Conservation (phyloP, 1,140 invertebrate genomes). For the Aricia agestis region DNA sequence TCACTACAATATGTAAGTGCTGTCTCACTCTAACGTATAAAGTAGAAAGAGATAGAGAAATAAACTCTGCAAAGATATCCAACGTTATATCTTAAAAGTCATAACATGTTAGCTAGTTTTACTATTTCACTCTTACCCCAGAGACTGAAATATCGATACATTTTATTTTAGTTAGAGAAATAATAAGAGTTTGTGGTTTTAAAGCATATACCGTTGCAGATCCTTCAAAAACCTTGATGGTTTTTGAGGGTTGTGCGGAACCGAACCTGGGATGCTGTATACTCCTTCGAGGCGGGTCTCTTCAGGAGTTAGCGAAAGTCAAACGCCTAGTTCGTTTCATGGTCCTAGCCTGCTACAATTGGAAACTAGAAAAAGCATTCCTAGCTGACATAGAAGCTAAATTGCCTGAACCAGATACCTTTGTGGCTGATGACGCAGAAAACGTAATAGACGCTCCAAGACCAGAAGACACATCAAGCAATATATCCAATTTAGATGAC, state of each 20-base stretch:
- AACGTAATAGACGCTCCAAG: not conserved
- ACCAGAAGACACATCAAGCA: not conserved
- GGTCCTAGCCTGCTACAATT: conserved; percentile 93
- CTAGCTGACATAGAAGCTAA: conserved; percentile 89
- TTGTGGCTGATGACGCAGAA: conserved; percentile 43
- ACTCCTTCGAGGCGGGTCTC: conserved; percentile 86
- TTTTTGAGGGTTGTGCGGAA: conserved; percentile 92
- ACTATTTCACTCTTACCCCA: too few species aligned
- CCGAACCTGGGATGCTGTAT: conserved; percentile 93
- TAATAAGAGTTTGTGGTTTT: too few species aligned
- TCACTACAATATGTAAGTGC: conserved; percentile 80
- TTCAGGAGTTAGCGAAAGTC: conserved; percentile 86
- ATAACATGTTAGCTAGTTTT: too few species aligned
- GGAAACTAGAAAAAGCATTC: conserved; percentile 93
- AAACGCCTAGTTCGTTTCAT: conserved; percentile 90
- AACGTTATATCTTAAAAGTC: too few species aligned
- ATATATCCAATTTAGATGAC: conserved; percentile 3
- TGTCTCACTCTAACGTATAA: not conserved
- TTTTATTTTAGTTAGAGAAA: too few species aligned
- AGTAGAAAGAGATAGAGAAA: too few species aligned
- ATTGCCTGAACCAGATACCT: conserved; percentile 75
- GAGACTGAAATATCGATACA: too few species aligned
- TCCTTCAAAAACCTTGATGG: conserved; percentile 91
- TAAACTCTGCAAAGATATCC: too few species aligned
- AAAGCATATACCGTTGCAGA: conserved; percentile 55